These are phyloP conservation scores for Anser cygnoides DNA, from an alignment of 2,113 vertebrate genomes.

Conservation along the genomic window DNA sequence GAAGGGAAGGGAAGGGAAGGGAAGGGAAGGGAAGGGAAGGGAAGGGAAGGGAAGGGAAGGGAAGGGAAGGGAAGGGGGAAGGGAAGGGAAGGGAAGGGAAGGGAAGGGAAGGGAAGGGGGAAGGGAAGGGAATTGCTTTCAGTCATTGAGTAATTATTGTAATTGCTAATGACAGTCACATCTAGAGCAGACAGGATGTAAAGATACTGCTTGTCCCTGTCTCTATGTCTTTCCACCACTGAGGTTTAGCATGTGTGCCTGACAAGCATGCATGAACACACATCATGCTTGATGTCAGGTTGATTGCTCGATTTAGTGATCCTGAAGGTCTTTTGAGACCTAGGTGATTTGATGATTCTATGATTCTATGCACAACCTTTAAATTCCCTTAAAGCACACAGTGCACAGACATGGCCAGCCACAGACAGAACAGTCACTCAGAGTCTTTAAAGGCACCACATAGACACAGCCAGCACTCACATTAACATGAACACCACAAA, in stretches of 20 bases:
- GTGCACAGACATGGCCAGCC: not conserved
- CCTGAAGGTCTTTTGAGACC: not conserved
- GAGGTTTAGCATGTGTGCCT: not conserved
- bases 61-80: too few species aligned
- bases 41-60: too few species aligned
- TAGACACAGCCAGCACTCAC: not conserved
- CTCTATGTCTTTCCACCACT: not conserved
- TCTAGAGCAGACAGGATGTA: not conserved
- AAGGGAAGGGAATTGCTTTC: not conserved
- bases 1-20: too few species aligned
- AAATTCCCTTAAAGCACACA: not conserved
- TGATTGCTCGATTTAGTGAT: not conserved
- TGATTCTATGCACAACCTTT: not conserved
- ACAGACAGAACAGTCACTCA: not conserved
- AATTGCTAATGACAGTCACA: not conserved
- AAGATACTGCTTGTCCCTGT: not conserved
- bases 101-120: too few species aligned
- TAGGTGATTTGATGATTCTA: not conserved
- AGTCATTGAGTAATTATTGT: not conserved
- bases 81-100: too few species aligned
- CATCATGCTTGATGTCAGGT: not conserved
- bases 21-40: too few species aligned
- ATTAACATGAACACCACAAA: not conserved
- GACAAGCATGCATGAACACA: not conserved
- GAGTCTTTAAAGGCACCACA: not conserved